Base-by-base conservation (phyloP, 2,113 vertebrate genomes). In the Sisor rabdophorus region DNA sequence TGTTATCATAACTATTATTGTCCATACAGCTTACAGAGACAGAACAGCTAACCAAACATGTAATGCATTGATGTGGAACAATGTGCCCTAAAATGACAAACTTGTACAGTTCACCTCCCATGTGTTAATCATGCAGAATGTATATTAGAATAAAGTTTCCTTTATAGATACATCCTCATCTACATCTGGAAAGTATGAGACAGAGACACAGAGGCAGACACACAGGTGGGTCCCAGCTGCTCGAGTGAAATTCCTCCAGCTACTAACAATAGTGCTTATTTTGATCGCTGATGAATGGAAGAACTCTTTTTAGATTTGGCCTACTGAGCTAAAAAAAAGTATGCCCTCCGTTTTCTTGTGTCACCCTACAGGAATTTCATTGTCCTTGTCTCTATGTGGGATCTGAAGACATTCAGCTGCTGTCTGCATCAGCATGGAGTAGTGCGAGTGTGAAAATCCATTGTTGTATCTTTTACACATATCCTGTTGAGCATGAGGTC, bases 151-250 rank as follows among this genome's bases (percentile, higher is more conserved):
- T 50, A 28, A 30, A 50, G 15, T 10, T 30, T 69, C 65, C 10
- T 24, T 52, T 69, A 52, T 69, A 69, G 65, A 69, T 28, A 19
- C 24, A 69, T 68, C 11, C 47, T 50, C 9, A 48, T 3, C 12
- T 11, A 40, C 70, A 55, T 72, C 70, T 72, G 32, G 20, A 67
- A 71, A 26, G 67, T 26, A 60, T 71, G 59, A 64, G 58, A 28
- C 58, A 61, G 13, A 53, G 36, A 73, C 63, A 60, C 44, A 71
- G 53, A 56, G 40, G 17, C 59, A 60, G 60, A 69, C 54, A 54
- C 60, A 68, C 80, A 83, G 83, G 85, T 85, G 83, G 63, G 54
- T 56, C 22, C 73, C 80, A 82, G 79, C 61, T 65, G 71, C 58
- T 54, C 12, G 16, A 60, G 9, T 68, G 56, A 58, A 60, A 76